These are phyloP conservation scores for Labia minor DNA, from an alignment of 2,888 invertebrate genomes.

Conservation along the genomic window DNA sequence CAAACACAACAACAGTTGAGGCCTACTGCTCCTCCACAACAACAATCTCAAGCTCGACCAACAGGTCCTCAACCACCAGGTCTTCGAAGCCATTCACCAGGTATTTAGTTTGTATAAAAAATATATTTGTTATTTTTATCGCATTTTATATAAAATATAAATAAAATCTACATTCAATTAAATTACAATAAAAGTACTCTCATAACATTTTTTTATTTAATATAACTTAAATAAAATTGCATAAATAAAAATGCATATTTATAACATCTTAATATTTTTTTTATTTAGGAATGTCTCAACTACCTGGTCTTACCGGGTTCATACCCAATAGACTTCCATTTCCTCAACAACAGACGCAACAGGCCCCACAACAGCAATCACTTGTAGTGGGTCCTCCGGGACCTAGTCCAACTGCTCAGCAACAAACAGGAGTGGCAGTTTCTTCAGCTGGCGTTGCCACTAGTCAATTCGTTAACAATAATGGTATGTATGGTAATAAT, in stretches of 20 bases:
- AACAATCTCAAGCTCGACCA: not conserved
- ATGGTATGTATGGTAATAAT: constrained; percentile 15
- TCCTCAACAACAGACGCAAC: constrained; percentile 31
- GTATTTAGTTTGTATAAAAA: constrained; percentile 19
- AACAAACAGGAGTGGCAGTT: constrained; percentile 32
- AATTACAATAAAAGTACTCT: too few relatives aligned
- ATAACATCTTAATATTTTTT: too few relatives aligned
- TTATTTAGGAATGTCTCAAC: not conserved
- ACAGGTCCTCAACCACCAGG: constrained; percentile 14
- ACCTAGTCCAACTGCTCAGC: constrained; percentile 51
- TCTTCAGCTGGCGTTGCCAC: constrained; percentile 24
- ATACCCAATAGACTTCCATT: constrained; percentile 17
- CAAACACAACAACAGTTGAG: constrained; percentile 29
- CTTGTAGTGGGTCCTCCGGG: constrained; percentile 61
- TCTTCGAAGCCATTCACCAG: constrained; percentile 26
- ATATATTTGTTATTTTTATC: not conserved
- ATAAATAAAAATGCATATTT: too few relatives aligned
- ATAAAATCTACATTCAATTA: too few relatives aligned
- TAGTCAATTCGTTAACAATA: constrained; percentile 24
- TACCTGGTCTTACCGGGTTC: constrained; percentile 4
- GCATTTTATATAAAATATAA: too few relatives aligned
- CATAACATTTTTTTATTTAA: too few relatives aligned
- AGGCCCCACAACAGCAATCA: constrained; percentile 34
- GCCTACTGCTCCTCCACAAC: constrained; percentile 29
- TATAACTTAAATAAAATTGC: too few relatives aligned